These are phyloP conservation scores for Drosophila parabipectinata DNA, from an alignment of 1,140 invertebrate genomes.

Conservation along the genomic window DNA sequence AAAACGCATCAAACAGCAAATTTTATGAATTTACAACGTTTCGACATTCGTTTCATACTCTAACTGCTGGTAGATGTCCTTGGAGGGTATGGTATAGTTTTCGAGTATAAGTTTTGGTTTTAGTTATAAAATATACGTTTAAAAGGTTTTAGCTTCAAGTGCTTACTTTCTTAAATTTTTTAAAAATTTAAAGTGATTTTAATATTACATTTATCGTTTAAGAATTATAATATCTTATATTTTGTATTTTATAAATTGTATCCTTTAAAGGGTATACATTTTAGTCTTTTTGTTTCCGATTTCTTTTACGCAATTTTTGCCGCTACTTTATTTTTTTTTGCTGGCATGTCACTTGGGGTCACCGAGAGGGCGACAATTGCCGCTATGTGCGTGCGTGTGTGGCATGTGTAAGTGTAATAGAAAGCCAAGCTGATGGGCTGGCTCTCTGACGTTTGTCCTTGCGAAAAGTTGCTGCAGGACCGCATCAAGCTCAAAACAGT, in stretches of 20 bases:
- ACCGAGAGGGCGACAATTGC: conserved; percentile 75
- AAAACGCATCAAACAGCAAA: conserved; percentile 82
- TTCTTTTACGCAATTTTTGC: neutral
- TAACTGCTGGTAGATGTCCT: neutral
- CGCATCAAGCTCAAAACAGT: conserved; percentile 49
- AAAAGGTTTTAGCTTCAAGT: too few relatives aligned
- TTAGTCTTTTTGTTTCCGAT: neutral
- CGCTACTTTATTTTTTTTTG: conserved; percentile 20
- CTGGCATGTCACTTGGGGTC: conserved; percentile 62
- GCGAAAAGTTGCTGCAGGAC: conserved; percentile 59
- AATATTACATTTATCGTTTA: too few relatives aligned
- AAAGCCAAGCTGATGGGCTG: conserved; percentile 74
- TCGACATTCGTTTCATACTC: conserved; percentile 52
- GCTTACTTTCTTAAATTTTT: too few relatives aligned
- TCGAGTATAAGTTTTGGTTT: too few relatives aligned
- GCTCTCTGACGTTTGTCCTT: conserved; percentile 47
- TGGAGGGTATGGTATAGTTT: too few relatives aligned
- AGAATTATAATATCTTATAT: neutral
- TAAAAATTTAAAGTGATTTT: too few relatives aligned
- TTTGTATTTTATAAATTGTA: neutral
- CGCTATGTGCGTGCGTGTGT: conserved; percentile 43
- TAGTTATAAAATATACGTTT: too few relatives aligned
- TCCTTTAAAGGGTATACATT: neutral
- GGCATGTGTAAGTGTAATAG: conserved; percentile 79
- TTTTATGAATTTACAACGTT: conserved; percentile 82